Evolutionary conservation across 1,140 invertebrate species (phyloP).

Genomic region (Drosophila prosaltans): DNA sequence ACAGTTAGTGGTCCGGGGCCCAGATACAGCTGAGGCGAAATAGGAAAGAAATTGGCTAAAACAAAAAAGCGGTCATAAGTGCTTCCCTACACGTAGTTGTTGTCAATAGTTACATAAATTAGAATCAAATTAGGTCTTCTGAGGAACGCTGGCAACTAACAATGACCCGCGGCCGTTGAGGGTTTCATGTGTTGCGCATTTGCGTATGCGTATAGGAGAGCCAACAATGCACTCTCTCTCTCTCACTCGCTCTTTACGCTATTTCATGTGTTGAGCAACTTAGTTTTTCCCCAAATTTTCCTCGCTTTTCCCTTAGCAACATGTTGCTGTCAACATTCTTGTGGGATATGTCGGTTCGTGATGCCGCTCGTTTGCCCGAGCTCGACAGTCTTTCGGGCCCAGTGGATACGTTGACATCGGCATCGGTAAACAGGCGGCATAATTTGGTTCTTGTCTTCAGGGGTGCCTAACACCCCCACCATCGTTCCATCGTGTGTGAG

Average conservation of each 20-base stretch:
- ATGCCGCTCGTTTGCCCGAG: slow-evolving; percentile 19
- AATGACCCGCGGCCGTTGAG: slow-evolving; percentile 32
- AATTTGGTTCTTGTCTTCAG: slow-evolving; percentile 1
- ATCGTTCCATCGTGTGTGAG: slow-evolving; percentile 13
- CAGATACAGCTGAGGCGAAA: background rate
- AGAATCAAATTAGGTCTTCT: slow-evolving; percentile 58
- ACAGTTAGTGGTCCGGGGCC: background rate
- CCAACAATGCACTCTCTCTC: slow-evolving; percentile 19
- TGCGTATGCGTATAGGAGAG: slow-evolving; percentile 38
- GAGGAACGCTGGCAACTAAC: slow-evolving; percentile 14
- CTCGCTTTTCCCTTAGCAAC: slow-evolving; percentile 19
- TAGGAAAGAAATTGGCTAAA: slow-evolving; percentile 21
- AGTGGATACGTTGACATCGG: slow-evolving; percentile 69
- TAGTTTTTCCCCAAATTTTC: slow-evolving; percentile 11
- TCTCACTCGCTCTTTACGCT: background rate
- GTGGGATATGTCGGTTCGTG: slow-evolving; percentile 8
- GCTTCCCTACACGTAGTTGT: slow-evolving; percentile 38
- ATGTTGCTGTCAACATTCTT: slow-evolving; percentile 45
- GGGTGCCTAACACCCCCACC: slow-evolving; percentile 21
- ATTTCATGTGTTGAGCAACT: background rate
- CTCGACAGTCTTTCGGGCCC: slow-evolving; percentile 60
- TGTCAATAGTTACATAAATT: slow-evolving; percentile 65
- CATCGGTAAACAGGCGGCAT: slow-evolving; percentile 21
- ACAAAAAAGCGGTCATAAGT: slow-evolving; percentile 41
- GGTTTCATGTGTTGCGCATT: slow-evolving; percentile 56